A percentile compares a stretch with the other conserved stretches of the same genome.
Evolutionary conservation across 2,888 invertebrate species (phyloP).

Genomic region (Stratiomys singularior): DNA sequence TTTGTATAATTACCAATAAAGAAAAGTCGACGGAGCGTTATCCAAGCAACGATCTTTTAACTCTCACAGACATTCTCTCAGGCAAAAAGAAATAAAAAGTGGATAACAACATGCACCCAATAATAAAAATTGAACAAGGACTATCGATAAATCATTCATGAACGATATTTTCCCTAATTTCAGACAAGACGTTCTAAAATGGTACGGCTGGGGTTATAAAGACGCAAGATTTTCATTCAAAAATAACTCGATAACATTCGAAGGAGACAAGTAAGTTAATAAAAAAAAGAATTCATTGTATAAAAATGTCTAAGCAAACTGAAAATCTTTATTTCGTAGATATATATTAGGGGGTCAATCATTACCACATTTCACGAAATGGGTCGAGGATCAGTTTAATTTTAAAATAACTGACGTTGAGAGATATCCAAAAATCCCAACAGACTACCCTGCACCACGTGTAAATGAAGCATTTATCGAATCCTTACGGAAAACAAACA

Average conservation of each 20-base stretch:
- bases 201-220: conserved; percentile 99
- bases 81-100: too few species aligned
- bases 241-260: conserved; percentile 74
- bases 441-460: conserved; percentile 74
- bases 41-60: too few species aligned
- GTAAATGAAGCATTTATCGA: conserved; percentile 71
- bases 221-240: conserved; percentile 87
- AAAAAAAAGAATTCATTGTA: too few species aligned
- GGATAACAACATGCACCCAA: too few species aligned
- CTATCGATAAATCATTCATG: too few species aligned
- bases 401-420: conserved; percentile 65
- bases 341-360: conserved; percentile 77
- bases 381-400: conserved; percentile 80
- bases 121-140: too few species aligned
- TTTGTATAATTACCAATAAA: too few species aligned
- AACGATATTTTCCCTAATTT: conserved; percentile 55
- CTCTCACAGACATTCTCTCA: too few species aligned
- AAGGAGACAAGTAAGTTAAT: conserved; percentile 81
- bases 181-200: conserved; percentile 92
- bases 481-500: conserved; percentile 68
- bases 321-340: conserved; percentile 66
- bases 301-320: too few species aligned
- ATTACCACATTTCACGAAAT: conserved; percentile 83
- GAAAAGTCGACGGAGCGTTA: too few species aligned
- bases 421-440: conserved; percentile 68